Evolutionary conservation across 2,113 vertebrate genomes (phyloP).

Genomic region (Condylura cristata): DNA sequence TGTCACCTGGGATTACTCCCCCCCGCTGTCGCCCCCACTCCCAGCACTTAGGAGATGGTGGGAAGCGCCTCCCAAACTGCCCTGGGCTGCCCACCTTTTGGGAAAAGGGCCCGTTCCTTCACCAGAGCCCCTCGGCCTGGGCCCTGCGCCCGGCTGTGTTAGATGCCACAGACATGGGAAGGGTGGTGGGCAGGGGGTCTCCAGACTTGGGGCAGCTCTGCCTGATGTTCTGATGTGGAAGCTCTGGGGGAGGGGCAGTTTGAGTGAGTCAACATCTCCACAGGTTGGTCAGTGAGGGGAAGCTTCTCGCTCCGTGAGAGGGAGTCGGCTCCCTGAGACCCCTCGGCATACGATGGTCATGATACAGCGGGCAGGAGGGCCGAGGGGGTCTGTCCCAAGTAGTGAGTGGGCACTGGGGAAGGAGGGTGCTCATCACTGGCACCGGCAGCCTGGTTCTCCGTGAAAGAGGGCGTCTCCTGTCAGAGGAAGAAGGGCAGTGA

Average conservation of each 20-base stretch:
- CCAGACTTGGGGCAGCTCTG: no score
- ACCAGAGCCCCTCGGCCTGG: no score
- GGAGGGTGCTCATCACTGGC: background rate
- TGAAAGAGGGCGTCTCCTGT: background rate
- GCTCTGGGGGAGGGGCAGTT: background rate
- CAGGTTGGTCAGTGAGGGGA: background rate
- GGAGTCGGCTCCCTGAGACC: background rate
- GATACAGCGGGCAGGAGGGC: background rate
- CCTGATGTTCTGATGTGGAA: background rate
- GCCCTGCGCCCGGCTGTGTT: background rate
- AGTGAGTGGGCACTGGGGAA: background rate
- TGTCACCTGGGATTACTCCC: background rate
- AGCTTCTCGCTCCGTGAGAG: background rate
- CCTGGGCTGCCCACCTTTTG: no score
- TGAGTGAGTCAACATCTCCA: background rate
- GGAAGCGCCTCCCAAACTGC: fast-evolving
- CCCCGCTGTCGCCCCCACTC: background rate
- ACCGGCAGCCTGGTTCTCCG: background rate
- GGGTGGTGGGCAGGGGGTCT: no score
- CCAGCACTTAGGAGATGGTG: fast-evolving
- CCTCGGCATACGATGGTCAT: background rate
- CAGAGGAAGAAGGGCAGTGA: background rate
- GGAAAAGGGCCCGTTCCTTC: background rate
- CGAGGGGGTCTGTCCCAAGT: background rate
- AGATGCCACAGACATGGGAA: background rate